Base-by-base conservation (phyloP, 2,797 vertebrate genomes). In the Brachymystax lenok region DNA sequence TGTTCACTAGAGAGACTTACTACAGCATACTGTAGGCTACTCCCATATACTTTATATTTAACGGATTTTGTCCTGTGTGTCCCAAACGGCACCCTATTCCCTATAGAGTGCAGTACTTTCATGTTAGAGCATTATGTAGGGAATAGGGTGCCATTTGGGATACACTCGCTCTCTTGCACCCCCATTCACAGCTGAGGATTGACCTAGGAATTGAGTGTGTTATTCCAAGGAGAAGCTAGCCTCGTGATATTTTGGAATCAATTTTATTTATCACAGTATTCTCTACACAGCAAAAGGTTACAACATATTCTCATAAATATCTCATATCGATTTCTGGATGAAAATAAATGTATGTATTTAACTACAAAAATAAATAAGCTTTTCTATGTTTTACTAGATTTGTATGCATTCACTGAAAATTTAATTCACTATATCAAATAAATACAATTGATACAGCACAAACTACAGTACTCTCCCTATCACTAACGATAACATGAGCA, bases 331-430 rank as follows among this genome's bases (percentile, higher is more conserved):
- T 50, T 64, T 51, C 16, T 72, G 71, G 59, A 82, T 72, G 70
- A 86, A 84, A 79, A 87, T 85, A 84, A 63, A 74, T 10, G 33
- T 74, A 66, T 77, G 73, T 46, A 46, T 46, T 46, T 46, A 56
- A 69, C 67, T 83, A 82, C 28, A 83, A 88, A 91, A 88, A 89
- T 83, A 85, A 85, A 86, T 84, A 12, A 51, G n/a, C 24, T 50
- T 85, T 85, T 78, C 73, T 74, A 77, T 78, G 0, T 5, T 79
- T 84, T 71, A 51, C 74, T 64, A 24, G 17, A 13, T 21, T 52
- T 50, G 1, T 67, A 59, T 54, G 6, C 76, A 81, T 80, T 76
- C 73, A 82, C 27, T 35, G 21, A 78, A 82, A 61, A 85, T 84
- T 82, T 71, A 85, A 56, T 30, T 75, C 3, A 77, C 73, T 27